These are phyloP conservation scores for Ooceraea biroi DNA, from an alignment of 1,140 invertebrate species.

Conservation along the genomic window DNA sequence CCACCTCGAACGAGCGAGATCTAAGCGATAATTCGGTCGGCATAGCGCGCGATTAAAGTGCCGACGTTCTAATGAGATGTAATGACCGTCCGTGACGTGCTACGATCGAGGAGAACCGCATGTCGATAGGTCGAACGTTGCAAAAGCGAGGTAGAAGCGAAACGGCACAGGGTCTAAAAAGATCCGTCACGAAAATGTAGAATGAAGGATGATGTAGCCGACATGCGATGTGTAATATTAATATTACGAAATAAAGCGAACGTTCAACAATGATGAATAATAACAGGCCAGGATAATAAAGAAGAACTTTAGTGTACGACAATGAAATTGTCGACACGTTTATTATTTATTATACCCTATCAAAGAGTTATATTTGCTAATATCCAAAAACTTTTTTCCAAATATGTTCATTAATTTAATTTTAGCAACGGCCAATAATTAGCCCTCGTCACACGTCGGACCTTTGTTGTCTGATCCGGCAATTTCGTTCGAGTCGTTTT, in stretches of 20 bases:
- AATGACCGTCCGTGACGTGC: constrained; percentile 60
- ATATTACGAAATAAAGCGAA: not conserved
- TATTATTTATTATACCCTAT: no score
- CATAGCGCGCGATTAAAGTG: constrained; percentile 68
- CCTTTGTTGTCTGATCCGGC: not conserved
- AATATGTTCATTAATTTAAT: not conserved
- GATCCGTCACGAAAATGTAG: constrained; percentile 20
- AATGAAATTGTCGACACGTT: no score
- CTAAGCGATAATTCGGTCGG: constrained; percentile 69
- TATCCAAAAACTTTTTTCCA: no score
- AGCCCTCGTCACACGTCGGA: not conserved
- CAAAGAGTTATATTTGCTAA: no score
- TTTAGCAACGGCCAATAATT: not conserved
- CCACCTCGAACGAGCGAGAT: constrained; percentile 68
- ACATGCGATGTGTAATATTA: not conserved
- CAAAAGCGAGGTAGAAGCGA: constrained; percentile 1
- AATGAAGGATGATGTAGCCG: not conserved
- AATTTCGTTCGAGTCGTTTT: constrained; percentile 21
- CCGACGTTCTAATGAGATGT: constrained; percentile 73
- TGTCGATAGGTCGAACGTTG: constrained; percentile 33
- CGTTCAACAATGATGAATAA: no score
- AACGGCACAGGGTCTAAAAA: not conserved
- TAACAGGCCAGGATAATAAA: no score
- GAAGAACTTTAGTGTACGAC: no score
- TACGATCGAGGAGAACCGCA: constrained; percentile 9